Conservation (phyloP, 2,113 vertebrate genomes). For the Heloderma charlesbogerti region DNA sequence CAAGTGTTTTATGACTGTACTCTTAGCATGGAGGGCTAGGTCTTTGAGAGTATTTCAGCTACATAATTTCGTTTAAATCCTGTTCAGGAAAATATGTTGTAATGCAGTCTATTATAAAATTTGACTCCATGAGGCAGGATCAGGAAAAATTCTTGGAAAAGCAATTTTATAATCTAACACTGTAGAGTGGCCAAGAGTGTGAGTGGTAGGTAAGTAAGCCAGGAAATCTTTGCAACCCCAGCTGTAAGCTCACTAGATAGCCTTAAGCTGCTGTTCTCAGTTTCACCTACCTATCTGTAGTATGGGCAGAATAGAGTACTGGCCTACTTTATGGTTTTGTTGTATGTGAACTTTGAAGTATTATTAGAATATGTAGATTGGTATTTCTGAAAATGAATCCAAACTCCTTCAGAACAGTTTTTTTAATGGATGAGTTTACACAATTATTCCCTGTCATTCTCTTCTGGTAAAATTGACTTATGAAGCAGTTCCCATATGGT, state of each 20-base stretch:
- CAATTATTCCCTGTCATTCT: not conserved
- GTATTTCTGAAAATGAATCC: not conserved
- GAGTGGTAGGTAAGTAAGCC: not conserved
- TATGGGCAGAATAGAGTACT: not conserved
- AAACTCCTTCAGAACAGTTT: not conserved
- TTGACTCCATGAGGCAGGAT: not conserved
- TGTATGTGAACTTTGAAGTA: not conserved
- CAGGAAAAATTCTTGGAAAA: not conserved
- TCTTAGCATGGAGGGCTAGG: not conserved
- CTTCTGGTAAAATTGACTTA: not conserved
- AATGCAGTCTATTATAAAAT: not conserved
- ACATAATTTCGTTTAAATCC: not conserved
- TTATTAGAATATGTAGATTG: not conserved
- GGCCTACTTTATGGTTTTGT: not conserved
- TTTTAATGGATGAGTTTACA: not conserved
- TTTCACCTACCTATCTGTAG: not conserved
- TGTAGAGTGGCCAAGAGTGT: not conserved
- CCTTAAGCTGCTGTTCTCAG: not conserved
- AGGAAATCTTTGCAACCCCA: not conserved
- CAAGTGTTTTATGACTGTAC: not conserved
- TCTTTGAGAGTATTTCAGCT: not conserved
- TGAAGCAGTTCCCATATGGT: not conserved
- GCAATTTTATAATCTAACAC: not conserved
- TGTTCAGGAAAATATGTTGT: not conserved
- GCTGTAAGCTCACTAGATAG: not conserved